Evolutionary conservation across 37 sponge, comb jelly and placozoan genomes (phyloP), one percentile per base, ranked within the genome.

Genomic region (Axinella damicornis): DNA sequence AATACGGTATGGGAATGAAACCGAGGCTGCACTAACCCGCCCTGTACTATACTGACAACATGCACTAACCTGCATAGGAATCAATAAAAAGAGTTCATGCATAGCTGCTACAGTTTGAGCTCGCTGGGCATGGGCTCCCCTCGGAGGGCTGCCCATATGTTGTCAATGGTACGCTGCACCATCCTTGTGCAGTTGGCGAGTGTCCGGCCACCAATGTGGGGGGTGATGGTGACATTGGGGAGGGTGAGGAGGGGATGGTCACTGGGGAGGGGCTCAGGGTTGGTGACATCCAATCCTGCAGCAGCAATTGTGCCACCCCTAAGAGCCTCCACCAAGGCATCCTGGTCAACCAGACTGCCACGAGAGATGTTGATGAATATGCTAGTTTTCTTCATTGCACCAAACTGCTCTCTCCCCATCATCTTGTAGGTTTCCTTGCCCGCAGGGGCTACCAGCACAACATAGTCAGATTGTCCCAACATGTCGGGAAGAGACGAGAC

Each of bases 281-380:
- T 92, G 12, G 95, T 96, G 58, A 94, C 95, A 73, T 96, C 97
- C 58, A 96, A 74, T n/a, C 91, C 97, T 5, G 97, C 97, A 37
- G 85, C 88, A 21, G 74, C 82, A 22, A 96, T 94, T 32, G 20
- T 53, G 27, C 83, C 81, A n/a, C 18, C 52, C 60, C 67, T 73
- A 54, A 96, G 65, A 19, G 95, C 95, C 39, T 78, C 73, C 9
- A 77, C 81, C 18, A 96, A 61, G 5, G 97, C 95, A 78, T 96
- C 97, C 1, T 96, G 97, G 87, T 96, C 92, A 0, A 96, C 95
- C 41, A 94, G 82, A 0, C 53, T 73, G 11, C 95, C 95, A 30
- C 97, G 86, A 32, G 91, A 78, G 20, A 96, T 76, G 70, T 96
- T 96, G 37, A 96, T 73, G 80, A 96, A 92, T n/a, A 88, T 77